These are phyloP conservation scores for Manis pentadactyla DNA, from an alignment of 2,797 vertebrate genomes.

Conservation along the genomic window DNA sequence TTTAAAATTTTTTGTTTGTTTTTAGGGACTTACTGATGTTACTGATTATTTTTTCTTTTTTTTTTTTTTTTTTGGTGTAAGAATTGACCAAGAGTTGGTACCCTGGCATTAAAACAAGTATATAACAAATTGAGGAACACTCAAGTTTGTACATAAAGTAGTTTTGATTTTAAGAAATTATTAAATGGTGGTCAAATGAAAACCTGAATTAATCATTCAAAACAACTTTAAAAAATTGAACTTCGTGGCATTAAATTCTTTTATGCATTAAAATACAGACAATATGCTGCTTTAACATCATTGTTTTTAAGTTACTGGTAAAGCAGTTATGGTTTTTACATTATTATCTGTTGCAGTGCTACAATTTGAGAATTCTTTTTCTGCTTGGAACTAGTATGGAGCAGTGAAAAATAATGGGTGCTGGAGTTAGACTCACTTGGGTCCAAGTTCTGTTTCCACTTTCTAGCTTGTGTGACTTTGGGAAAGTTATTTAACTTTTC, in stretches of 20 bases:
- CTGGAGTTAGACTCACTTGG: not conserved
- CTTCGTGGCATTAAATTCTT: not conserved
- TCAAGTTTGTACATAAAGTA: not conserved
- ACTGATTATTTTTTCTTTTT: not conserved
- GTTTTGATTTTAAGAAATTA: not conserved
- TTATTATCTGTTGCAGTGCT: not conserved
- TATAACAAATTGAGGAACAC: not conserved
- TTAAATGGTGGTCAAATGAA: slow-evolving; percentile 15
- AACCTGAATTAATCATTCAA: not conserved
- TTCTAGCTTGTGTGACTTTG: not conserved
- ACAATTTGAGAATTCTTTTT: not conserved
- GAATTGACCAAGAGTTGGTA: not conserved
- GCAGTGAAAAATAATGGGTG: not conserved
- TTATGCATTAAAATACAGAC: not conserved
- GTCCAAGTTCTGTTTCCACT: not conserved
- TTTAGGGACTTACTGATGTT: not conserved
- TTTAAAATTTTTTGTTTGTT: not conserved
- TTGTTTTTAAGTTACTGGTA: not conserved
- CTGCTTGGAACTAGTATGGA: not conserved
- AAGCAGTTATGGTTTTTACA: not conserved
- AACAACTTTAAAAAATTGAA: not conserved
- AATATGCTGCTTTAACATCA: not conserved
- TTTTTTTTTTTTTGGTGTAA: not conserved
- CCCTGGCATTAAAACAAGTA: not conserved
- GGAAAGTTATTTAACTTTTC: not conserved